Evolutionary conservation across 2,888 invertebrate genomes (phyloP).

Genomic region (Ornithoptera alexandrae): DNA sequence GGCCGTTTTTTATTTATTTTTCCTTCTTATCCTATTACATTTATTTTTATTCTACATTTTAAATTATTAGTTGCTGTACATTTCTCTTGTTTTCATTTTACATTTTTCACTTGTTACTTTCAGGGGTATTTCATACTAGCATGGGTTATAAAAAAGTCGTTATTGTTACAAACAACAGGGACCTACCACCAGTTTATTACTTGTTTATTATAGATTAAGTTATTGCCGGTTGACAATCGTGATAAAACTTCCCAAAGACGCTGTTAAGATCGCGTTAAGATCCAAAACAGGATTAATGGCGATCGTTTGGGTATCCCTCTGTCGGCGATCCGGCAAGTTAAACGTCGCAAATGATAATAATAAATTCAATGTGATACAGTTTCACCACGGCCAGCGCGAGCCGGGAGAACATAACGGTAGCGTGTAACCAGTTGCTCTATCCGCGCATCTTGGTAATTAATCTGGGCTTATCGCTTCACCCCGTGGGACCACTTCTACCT

Average conservation of each 20-base stretch:
- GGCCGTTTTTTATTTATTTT: too few species aligned
- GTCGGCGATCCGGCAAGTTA: constrained; percentile 7
- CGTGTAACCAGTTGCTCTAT: constrained; percentile 48
- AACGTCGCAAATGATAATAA: constrained; percentile 16
- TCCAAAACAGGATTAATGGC: not conserved
- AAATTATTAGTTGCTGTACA: too few species aligned
- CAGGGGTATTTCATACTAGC: too few species aligned
- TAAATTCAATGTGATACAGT: constrained; percentile 28
- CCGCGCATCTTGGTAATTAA: constrained; percentile 72
- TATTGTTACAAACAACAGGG: too few species aligned
- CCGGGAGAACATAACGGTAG: constrained; percentile 47
- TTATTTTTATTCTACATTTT: too few species aligned
- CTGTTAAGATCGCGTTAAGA: constrained; percentile 1
- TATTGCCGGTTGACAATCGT: too few species aligned
- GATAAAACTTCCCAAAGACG: not conserved
- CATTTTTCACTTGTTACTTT: too few species aligned
- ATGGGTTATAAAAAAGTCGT: too few species aligned
- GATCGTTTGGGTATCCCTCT: not conserved
- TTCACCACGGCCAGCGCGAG: constrained; percentile 19
- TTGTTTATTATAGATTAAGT: too few species aligned
- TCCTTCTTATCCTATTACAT: too few species aligned
- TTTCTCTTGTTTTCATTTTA: too few species aligned
- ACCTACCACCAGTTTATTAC: too few species aligned
- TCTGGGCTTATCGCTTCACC: constrained; percentile 52
- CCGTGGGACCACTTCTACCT: constrained; percentile 2